A percentile compares a stretch with the other conserved stretches of the same genome.
phyloP scores from a whole-genome alignment of 2,888 invertebrate species.

The Himalopsyche tibetana region DNA sequence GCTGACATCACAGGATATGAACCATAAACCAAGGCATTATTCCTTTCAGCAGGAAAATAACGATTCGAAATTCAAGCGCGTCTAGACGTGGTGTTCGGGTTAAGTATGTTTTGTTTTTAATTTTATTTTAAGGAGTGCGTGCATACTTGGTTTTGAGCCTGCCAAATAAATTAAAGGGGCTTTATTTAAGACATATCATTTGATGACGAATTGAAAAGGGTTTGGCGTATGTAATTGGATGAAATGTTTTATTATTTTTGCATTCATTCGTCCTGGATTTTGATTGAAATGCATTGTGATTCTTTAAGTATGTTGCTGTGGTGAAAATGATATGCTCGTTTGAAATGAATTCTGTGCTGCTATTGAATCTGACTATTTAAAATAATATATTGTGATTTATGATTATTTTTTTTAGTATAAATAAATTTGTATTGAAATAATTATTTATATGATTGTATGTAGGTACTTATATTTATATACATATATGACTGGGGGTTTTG shows the following conservation, averaged over 20 bases:
- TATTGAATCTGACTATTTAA: no score
- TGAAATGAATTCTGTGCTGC: no score
- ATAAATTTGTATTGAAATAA: no score
- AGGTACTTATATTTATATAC: no score
- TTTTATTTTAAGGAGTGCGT: conserved; percentile 36
- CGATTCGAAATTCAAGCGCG: conserved; percentile 41
- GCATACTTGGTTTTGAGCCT: background rate
- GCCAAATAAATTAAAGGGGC: conserved; percentile 32
- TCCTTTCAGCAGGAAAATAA: conserved; percentile 24
- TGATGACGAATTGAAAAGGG: conserved; percentile 35
- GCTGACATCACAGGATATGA: background rate
- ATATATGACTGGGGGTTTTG: no score
- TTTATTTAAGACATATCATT: background rate
- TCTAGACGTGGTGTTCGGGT: conserved; percentile 37
- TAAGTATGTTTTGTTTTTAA: conserved; percentile 3
- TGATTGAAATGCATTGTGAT: background rate
- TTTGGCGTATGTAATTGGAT: background rate
- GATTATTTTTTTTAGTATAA: no score
- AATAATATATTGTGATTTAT: no score
- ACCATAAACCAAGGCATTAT: background rate
- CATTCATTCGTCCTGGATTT: background rate
- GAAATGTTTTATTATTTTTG: background rate
- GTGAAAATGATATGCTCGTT: no score
- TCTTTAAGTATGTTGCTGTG: background rate
- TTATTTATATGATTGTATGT: no score